Base-by-base conservation (phyloP, 1,140 invertebrate genomes). In the Brachionus sp. region DNA sequence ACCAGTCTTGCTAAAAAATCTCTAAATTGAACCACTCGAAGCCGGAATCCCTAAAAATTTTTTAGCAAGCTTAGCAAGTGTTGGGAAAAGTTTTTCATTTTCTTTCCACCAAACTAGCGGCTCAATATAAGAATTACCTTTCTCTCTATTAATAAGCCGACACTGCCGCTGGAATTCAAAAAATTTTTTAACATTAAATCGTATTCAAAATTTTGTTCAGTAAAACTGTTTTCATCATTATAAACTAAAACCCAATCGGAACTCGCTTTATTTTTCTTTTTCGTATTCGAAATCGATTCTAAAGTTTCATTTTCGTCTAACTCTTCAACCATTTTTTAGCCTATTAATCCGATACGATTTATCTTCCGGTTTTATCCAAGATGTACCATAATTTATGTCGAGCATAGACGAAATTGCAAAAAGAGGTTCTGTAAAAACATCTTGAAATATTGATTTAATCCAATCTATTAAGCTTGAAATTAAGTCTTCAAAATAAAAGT, bases 331-430 rank as follows among this genome's bases (percentile, higher is more conserved):
- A 46, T 46, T 10, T n/a, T 46, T 46, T 46, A 46, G 44, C n/a
- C n/a, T 46, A 64, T 23, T 64, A 64, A 64, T 29, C 57, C 16
- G 12, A 29, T 64, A 64, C 25, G 57, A 29, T 29, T 64, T 64
- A 64, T 64, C 57, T 64, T 64, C 57, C 0, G 57, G 57, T 64
- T 25, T 64, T 23, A 29, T 64, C 57, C 57, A 64, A 64, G 57
- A 23, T 64, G 57, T 64, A 25, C 57, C 57, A 64, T 64, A 64
- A 64, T 64, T 64, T 64, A 16, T 10, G n/a, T 66, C 62, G n/a
- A 66, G 25, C 62, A 66, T 66, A 16, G 25, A 66, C 12, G 25
- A 10, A n/a, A 66, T 66, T 33, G 62, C 33, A 66, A 66, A 66
- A 29, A 66, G 33, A 33, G 62, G 62, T 13, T 66, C 62, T 37